phyloP scores from a whole-genome alignment of 2,113 vertebrate genomes.

The Lophochroa leadbeateri region DNA sequence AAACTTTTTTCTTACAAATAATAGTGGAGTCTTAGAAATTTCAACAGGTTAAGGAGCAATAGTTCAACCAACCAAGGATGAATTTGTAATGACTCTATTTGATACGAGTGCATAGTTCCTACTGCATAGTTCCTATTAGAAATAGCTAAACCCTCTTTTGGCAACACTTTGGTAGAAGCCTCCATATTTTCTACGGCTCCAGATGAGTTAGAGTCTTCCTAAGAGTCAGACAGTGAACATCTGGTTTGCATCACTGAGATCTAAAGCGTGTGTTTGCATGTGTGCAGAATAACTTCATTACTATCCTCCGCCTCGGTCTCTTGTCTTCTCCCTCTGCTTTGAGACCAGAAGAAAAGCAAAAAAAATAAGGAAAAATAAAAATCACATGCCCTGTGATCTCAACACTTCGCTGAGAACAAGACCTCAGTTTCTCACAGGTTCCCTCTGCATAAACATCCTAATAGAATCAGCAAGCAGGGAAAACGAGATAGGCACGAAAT shows the following conservation, averaged over 20 bases:
- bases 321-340: not conserved
- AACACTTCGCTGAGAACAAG: not conserved
- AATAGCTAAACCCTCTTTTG: not conserved
- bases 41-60: not conserved
- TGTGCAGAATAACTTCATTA: slow-evolving; percentile 25
- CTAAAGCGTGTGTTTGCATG: slow-evolving; percentile 11
- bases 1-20: not conserved
- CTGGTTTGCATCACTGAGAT: slow-evolving; percentile 45
- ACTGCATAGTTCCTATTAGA: not conserved
- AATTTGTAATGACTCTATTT: not conserved
- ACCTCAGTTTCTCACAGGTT: slow-evolving; percentile 11
- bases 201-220: not conserved
- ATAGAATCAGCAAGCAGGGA: not conserved
- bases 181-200: not conserved
- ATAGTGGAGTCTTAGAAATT: not conserved
- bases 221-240: slow-evolving; percentile 40
- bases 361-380: not conserved
- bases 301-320: not conserved
- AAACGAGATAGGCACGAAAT: not conserved
- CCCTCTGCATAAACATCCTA: not conserved
- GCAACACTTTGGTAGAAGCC: not conserved
- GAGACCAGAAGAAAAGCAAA: not conserved
- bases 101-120: not conserved
- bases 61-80: not conserved
- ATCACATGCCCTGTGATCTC: slow-evolving; percentile 6